A percentile compares a stretch with the other conserved stretches of the same genome.
These are phyloP conservation scores for Stomatorhinus walkeri DNA, from an alignment of 2,797 vertebrate genomes.

Conservation along the genomic window DNA sequence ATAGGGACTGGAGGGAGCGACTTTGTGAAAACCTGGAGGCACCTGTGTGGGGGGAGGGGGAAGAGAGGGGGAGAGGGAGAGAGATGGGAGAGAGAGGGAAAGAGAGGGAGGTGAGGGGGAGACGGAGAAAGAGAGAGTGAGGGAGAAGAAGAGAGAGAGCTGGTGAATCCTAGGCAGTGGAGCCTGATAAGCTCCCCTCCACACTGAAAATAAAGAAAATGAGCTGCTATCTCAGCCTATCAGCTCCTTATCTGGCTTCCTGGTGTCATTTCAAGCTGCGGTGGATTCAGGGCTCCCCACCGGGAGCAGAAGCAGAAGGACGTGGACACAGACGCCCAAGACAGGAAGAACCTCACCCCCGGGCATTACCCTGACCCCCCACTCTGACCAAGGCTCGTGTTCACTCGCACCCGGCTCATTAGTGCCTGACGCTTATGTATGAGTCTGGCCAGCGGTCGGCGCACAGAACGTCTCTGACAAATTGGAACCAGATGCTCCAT, in stretches of 20 bases:
- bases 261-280: constrained; percentile 18
- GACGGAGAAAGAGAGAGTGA: background rate
- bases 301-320: background rate
- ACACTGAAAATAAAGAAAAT: constrained; percentile 23
- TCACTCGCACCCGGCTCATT: background rate
- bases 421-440: background rate
- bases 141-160: background rate
- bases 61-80: background rate
- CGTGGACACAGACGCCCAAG: background rate
- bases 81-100: background rate
- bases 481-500: background rate
- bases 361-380: background rate
- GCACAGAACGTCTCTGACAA: background rate
- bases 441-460: background rate
- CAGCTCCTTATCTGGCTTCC: constrained; percentile 31
- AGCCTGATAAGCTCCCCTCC: constrained; percentile 18
- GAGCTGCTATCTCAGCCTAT: constrained; percentile 19
- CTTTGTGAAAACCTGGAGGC: background rate
- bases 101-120: background rate
- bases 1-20: background rate
- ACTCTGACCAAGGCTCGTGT: background rate
- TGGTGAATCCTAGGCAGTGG: background rate
- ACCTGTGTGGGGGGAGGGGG: background rate
- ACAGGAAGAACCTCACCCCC: background rate
- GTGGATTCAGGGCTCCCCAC: constrained; percentile 17